A percentile compares a stretch with the other conserved stretches of the same genome.
Conservation (phyloP, 1,140 invertebrate genomes). For the Drosophila equinoxialis region DNA sequence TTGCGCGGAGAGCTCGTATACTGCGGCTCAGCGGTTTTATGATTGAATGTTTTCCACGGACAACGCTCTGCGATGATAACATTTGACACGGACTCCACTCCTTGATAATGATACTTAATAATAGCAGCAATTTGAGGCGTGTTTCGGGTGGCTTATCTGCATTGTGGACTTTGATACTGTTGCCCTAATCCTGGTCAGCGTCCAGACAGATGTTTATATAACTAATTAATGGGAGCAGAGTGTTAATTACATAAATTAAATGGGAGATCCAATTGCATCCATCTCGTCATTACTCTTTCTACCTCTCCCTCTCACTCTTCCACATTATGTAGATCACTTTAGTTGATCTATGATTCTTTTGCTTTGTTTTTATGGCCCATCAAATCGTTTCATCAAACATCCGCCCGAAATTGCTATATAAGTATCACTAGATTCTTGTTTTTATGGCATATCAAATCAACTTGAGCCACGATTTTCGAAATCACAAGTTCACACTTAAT, state of each 20-base stretch:
- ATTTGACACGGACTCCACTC: constrained; percentile 49
- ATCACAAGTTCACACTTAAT: constrained; percentile 63
- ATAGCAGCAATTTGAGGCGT: constrained; percentile 22
- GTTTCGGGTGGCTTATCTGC: constrained; percentile 27
- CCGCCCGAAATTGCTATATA: constrained; percentile 50
- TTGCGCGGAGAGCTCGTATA: background rate
- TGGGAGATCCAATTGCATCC: constrained; percentile 11
- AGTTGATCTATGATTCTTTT: constrained; percentile 1
- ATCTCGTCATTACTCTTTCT: background rate
- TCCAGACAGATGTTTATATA: background rate
- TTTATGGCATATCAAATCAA: constrained; percentile 64
- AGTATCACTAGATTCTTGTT: constrained; percentile 27
- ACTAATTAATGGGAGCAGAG: constrained; percentile 4
- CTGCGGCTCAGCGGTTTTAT: constrained; percentile 39
- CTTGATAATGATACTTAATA: constrained; percentile 39
- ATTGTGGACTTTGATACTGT: constrained; percentile 1
- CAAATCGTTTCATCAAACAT: constrained; percentile 52
- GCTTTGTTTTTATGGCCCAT: constrained; percentile 34
- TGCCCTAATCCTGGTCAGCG: constrained; percentile 1
- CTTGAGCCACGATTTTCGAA: constrained; percentile 53
- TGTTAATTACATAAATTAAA: constrained; percentile 6
- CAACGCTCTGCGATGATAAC: constrained; percentile 42
- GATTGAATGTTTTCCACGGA: constrained; percentile 34
- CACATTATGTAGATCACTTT: background rate
- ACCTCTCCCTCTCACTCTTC: background rate